Conservation (phyloP, 1,140 invertebrate species). For the Tribolium madens region DNA sequence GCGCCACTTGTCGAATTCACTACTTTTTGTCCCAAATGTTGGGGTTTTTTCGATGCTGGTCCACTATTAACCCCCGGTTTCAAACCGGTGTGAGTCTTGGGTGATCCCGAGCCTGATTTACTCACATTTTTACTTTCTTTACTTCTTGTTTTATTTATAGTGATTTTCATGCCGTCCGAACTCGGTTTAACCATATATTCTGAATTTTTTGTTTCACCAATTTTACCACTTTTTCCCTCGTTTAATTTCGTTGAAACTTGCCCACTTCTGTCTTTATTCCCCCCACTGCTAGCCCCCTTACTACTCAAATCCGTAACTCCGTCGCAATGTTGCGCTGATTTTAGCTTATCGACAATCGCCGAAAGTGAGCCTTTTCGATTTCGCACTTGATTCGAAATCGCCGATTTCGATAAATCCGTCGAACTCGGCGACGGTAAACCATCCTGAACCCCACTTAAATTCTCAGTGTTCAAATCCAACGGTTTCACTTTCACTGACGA, state of each 20-base stretch:
- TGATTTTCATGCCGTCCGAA: slow-evolving; percentile 88
- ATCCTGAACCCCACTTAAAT: slow-evolving; percentile 50
- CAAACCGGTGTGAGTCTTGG: slow-evolving; percentile 83
- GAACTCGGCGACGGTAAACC: slow-evolving; percentile 69
- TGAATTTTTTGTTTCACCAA: slow-evolving; percentile 76
- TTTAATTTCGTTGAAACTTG: slow-evolving; percentile 45
- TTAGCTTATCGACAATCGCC: slow-evolving; percentile 89
- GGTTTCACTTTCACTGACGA: slow-evolving; percentile 77
- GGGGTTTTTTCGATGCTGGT: slow-evolving; percentile 83
- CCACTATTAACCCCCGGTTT: slow-evolving; percentile 87
- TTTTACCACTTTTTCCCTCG: slow-evolving; percentile 68
- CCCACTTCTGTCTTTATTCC: slow-evolving; percentile 20
- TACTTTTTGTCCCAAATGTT: slow-evolving; percentile 60
- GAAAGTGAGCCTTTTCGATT: slow-evolving; percentile 84
- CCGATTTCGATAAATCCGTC: slow-evolving; percentile 65
- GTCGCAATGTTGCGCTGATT: slow-evolving; percentile 78
- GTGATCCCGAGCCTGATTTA: slow-evolving; percentile 72
- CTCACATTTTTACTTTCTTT: slow-evolving; percentile 69
- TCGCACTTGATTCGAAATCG: slow-evolving; percentile 68
- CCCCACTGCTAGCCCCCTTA: slow-evolving; percentile 56
- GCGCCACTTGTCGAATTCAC: slow-evolving; percentile 41
- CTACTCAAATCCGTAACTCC: slow-evolving; percentile 64
- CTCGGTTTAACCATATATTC: slow-evolving; percentile 90
- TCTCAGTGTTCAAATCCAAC: slow-evolving; percentile 70
- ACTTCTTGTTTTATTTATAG: slow-evolving; percentile 86